phyloP scores from a whole-genome alignment of 2,888 invertebrate genomes.

The Cerastoderma edule region DNA sequence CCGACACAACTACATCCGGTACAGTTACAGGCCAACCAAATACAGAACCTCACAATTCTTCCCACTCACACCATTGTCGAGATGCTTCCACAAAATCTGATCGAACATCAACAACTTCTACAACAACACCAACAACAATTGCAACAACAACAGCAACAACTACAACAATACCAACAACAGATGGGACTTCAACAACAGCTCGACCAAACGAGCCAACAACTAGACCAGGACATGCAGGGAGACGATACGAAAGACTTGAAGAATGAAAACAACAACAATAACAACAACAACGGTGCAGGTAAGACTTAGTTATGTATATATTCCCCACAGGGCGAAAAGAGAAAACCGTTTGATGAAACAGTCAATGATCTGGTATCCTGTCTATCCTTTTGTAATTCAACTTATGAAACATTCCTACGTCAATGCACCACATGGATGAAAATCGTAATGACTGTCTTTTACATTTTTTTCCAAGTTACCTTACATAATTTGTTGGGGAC shows the following conservation, averaged over 20 bases:
- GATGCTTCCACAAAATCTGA: slow-evolving; percentile 55
- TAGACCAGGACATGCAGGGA: slow-evolving; percentile 22
- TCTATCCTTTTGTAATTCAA: too few relatives aligned
- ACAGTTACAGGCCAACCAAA: slow-evolving; percentile 43
- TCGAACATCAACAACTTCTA: slow-evolving; percentile 54
- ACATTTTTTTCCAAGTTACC: too few relatives aligned
- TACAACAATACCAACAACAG: slow-evolving; percentile 44
- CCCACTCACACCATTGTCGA: slow-evolving; percentile 54
- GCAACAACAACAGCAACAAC: slow-evolving; percentile 53
- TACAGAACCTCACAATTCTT: slow-evolving; percentile 34
- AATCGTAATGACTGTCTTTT: too few relatives aligned
- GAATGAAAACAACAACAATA: slow-evolving; percentile 18
- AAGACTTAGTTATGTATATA: too few relatives aligned
- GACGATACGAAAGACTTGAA: slow-evolving; percentile 24
- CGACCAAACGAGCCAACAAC: slow-evolving; percentile 7
- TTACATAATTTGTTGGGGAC: too few relatives aligned
- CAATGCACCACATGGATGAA: too few relatives aligned
- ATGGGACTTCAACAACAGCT: slow-evolving; percentile 41
- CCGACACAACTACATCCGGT: slow-evolving; percentile 53
- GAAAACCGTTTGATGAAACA: too few relatives aligned
- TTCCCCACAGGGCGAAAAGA: too few relatives aligned
- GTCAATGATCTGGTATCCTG: too few relatives aligned
- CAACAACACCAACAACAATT: slow-evolving; percentile 56
- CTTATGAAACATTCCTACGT: too few relatives aligned
- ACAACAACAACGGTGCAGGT: slow-evolving; percentile 30